phyloP scores from a whole-genome alignment of 2,888 invertebrate genomes.

The Lordiphosa fenestrarum region DNA sequence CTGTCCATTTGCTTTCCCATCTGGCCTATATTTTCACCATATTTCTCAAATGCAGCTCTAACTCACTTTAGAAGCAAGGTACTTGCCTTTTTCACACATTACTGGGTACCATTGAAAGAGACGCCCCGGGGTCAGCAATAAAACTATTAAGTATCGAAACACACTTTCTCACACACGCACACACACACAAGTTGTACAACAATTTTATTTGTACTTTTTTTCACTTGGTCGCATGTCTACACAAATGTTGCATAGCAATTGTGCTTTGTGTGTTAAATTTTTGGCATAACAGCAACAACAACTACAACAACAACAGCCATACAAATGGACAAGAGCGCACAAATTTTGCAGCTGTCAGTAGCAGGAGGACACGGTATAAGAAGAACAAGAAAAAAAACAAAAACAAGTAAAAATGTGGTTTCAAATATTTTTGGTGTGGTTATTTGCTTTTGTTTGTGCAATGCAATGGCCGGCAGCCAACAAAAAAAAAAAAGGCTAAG shows the following conservation, averaged over 20 bases:
- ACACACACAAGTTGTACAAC: conserved; percentile 44
- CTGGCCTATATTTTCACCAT: conserved; percentile 34
- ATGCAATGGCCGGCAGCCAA: conserved; percentile 41
- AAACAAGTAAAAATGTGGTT: conserved; percentile 36
- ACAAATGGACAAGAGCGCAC: conserved; percentile 63
- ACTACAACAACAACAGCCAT: conserved; percentile 37
- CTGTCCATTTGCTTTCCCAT: too few species aligned
- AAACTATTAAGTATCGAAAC: conserved; percentile 47
- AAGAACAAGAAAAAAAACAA: conserved; percentile 28
- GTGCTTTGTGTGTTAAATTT: conserved; percentile 46
- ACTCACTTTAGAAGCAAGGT: conserved; percentile 61
- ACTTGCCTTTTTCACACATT: conserved; percentile 1
- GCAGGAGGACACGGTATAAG: conserved; percentile 36
- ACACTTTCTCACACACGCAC: conserved; percentile 12
- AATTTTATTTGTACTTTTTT: conserved; percentile 55
- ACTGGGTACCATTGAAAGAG: conserved; percentile 11
- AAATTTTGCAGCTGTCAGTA: conserved; percentile 69
- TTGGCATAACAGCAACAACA: conserved; percentile 31
- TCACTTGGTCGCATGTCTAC: conserved; percentile 39
- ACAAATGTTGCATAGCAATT: conserved; percentile 73
- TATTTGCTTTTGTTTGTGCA: conserved; percentile 33
- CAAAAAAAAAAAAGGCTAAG: conserved; percentile 3
- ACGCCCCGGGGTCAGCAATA: conserved; percentile 46
- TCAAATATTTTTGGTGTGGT: conserved; percentile 29
- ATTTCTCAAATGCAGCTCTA: conserved; percentile 66